Evolutionary conservation across 2,888 invertebrate species (phyloP), one percentile per base, ranked within the genome.

Genomic region (Apocheima hispidaria): DNA sequence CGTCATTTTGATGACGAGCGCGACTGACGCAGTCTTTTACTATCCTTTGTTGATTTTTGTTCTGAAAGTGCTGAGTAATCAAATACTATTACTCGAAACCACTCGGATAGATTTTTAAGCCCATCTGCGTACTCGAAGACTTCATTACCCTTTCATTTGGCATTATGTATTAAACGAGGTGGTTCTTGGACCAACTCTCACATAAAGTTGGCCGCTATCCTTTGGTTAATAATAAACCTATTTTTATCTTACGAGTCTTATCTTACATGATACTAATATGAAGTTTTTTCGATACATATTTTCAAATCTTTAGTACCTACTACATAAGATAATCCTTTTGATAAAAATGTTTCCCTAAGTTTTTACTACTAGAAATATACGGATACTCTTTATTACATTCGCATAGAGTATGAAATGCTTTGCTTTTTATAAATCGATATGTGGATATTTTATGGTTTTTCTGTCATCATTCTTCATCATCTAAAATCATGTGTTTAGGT

Each of bases 281-380:
- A 26, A 12, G 14, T 28, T 26, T 36, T n/a, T 20, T 5, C 28
- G 40, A 18, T 53, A 28, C 41, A 41, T 0, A 7, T 60, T n/a
- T 51, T 26, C 12, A 41, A 60, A 60, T 50, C 43, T 50, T 35
- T 49, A 40, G 26, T 26, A n/a, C 10, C 18, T 38, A 30, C 52
- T 35, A 46, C 30, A 28, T 60, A 55, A 51, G 46, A 44, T 56
- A 56, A 61, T 61, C 46, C 44, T 38, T 2, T 26, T 14, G 61
- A 56, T 61, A 61, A 56, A 50, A 33, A 18, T 4, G 0, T 20
- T 9, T 18, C 10, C n/a, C 3, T 6, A 1, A 40, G 12, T 5
- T 14, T 44, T 12, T 33, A 2, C 16, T 10, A 3, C 50, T 26
- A 6, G 14, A 21, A 28, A 23, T 9, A 14, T 38, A 6, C 4